Base-by-base conservation (phyloP, 2,797 vertebrate genomes). In the Rhinichthys osculus region DNA sequence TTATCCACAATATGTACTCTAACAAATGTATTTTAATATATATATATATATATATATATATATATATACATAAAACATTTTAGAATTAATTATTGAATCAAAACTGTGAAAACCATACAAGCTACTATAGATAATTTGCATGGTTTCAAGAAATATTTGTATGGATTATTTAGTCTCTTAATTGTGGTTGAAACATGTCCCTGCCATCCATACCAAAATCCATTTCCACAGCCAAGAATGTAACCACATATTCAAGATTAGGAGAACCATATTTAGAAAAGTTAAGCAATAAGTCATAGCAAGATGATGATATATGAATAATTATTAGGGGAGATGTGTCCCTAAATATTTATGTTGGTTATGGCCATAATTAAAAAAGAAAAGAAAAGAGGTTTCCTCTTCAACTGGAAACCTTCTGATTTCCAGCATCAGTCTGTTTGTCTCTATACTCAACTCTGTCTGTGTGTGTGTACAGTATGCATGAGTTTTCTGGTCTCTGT, bases 401-500 rank as follows among this genome's bases (percentile, higher is more conserved):
- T 78, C 21, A 40, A 33, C 21, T 59, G 30, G 7, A 57, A 78
- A 38, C 23, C 54, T 78, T 59, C 14, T 40, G 4, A 78, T 52
- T n/a, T 78, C 9, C n/a, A 73, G 71, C 52, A 57, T 40, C 13
- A 13, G 50, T 52, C 50, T 50, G 47, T 50, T 33, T 35, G 35
- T 78, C 47, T 74, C 47, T 33, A 52, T 5, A 23, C 19, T 52
- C 2, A 74, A 50, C 72, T 33, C 11, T 40, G 4, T 44, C n/a
- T 72, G n/a, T 73, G 23, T 59, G 66, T 30, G 8, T 66, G 0
- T 21, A 54, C 19, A 54, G 62, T 13, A 7, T 47, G 59, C n/a
- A 21, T 50, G 64, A n/a, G 30, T 69, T 82, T 62, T 40, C 81
- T 27, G 10, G 47, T 81, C 27, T 64, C 69, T 84, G 69, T 62